phyloP scores from a whole-genome alignment of 2,888 invertebrate species.

The Nomada ruficornis region DNA sequence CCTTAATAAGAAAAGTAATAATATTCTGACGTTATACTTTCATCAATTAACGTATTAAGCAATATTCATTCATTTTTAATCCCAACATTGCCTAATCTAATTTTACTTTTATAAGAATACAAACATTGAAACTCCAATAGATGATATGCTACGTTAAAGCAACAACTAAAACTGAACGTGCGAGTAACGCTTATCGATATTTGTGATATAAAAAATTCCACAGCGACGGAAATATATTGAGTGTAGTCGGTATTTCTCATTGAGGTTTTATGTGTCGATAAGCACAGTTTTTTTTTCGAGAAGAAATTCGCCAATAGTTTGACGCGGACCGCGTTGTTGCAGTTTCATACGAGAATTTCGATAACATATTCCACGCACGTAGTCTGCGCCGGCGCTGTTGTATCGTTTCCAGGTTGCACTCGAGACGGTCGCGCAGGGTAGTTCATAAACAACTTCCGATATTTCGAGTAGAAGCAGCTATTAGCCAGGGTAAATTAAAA shows the following conservation, averaged over 20 bases:
- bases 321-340: slow-evolving; percentile 1
- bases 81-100: no score
- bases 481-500: not conserved
- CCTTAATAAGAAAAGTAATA: not conserved
- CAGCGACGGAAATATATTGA: not conserved
- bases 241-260: slow-evolving; percentile 36
- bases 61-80: no score
- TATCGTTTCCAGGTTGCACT: slow-evolving; percentile 15
- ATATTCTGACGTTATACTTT: no score
- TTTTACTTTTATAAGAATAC: no score
- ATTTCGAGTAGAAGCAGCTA: not conserved
- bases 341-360: slow-evolving; percentile 45
- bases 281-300: not conserved
- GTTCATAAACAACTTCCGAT: not conserved
- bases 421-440: not conserved
- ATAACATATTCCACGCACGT: slow-evolving; percentile 40
- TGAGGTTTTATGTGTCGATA: not conserved
- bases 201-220: not conserved
- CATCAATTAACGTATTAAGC: no score
- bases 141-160: no score
- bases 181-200: not conserved
- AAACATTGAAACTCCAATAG: not conserved
- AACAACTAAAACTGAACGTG: not conserved
- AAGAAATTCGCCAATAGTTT: slow-evolving; percentile 33
- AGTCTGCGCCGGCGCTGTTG: not conserved